Conservation (phyloP, 1,140 invertebrate genomes). For the Diachasma alloeum region DNA sequence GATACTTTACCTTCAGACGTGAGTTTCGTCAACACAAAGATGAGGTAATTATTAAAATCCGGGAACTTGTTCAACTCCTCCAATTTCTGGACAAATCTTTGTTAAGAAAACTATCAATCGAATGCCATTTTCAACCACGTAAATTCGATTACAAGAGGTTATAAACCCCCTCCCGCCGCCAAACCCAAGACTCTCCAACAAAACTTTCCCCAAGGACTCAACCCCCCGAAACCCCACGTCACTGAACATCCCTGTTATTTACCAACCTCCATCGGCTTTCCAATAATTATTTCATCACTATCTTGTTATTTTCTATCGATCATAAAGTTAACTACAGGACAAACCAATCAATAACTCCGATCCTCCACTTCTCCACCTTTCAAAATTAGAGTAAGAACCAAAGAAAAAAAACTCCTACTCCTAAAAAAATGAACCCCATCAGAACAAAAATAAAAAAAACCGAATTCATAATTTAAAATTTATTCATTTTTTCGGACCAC, state of each 20-base stretch:
- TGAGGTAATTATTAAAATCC: conserved; percentile 99
- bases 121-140: not conserved
- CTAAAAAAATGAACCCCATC: too few species aligned
- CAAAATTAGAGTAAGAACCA: not conserved
- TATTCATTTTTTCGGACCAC: too few species aligned
- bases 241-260: too few species aligned
- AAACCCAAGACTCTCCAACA: not conserved
- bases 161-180: not conserved
- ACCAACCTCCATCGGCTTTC: too few species aligned
- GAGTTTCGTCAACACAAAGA: conserved; percentile 96
- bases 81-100: conserved; percentile 80
- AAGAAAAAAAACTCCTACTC: too few species aligned
- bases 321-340: not conserved
- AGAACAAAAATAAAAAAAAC: too few species aligned
- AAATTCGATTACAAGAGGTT: not conserved
- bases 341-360: not conserved
- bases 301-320: not conserved
- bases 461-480: too few species aligned
- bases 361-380: not conserved
- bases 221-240: too few species aligned
- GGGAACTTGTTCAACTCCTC: conserved; percentile 98
- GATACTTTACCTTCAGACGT: conserved; percentile 78
- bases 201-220: not conserved
- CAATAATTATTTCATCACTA: not conserved
- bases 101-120: conserved; percentile 64